Percentiles rank a stretch among this genome's conserved stretches.
Conservation (phyloP, 1,140 invertebrate genomes). For the Acromyrmex charruanus region DNA sequence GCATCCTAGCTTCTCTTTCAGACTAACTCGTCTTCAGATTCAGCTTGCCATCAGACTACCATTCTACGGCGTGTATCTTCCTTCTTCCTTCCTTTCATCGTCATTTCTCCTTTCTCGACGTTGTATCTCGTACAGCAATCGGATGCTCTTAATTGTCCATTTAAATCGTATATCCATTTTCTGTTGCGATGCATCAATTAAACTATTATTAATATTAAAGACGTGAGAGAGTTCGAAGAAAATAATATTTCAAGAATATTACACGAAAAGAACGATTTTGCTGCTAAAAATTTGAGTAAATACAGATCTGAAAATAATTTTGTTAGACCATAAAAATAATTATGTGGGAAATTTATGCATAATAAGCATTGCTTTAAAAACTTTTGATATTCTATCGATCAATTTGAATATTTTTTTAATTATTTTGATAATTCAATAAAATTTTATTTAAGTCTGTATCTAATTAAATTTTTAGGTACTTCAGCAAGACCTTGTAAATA, state of each 20-base stretch:
- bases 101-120: slow-evolving; percentile 13
- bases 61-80: slow-evolving; percentile 32
- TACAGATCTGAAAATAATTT: too few relatives aligned
- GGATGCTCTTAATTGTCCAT: slow-evolving; percentile 39
- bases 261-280: not conserved
- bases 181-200: not conserved
- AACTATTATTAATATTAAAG: slow-evolving; percentile 11
- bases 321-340: too few relatives aligned
- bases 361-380: too few relatives aligned
- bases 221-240: not conserved
- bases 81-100: slow-evolving; percentile 4
- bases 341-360: too few relatives aligned
- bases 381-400: too few relatives aligned
- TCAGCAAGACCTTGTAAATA: too few relatives aligned
- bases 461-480: too few relatives aligned
- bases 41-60: slow-evolving; percentile 55
- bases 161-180: slow-evolving; percentile 38
- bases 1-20: slow-evolving; percentile 67
- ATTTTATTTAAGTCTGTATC: too few relatives aligned
- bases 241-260: slow-evolving; percentile 10
- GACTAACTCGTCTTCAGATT: slow-evolving; percentile 64
- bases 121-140: not conserved
- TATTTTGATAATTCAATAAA: not conserved
- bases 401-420: too few relatives aligned
- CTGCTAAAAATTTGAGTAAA: too few relatives aligned